Conservation (phyloP, 2,888 invertebrate species). For the Hydropsyche betteni region DNA sequence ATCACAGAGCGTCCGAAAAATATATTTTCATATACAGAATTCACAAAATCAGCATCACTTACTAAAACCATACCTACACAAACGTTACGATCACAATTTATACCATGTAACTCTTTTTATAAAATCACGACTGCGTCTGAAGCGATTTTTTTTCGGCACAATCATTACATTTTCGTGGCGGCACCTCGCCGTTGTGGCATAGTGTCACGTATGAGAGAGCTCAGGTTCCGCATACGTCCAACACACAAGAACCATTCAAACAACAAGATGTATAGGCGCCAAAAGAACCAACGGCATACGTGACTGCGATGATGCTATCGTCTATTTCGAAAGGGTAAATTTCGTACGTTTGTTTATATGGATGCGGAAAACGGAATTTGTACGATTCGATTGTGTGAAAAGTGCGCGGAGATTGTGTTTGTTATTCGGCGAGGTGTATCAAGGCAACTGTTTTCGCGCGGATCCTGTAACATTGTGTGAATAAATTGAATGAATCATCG, state of each 20-base stretch:
- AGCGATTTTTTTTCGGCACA: conserved; percentile 4
- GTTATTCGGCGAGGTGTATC: too few relatives aligned
- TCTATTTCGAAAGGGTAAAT: too few relatives aligned
- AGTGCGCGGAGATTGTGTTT: too few relatives aligned
- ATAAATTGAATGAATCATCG: too few relatives aligned
- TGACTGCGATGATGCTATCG: not conserved
- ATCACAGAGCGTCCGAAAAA: too few relatives aligned
- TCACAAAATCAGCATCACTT: not conserved
- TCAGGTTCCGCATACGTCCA: not conserved
- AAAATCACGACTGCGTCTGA: conserved; percentile 2
- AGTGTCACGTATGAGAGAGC: conserved; percentile 14
- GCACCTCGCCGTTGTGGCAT: not conserved
- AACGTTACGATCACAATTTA: not conserved
- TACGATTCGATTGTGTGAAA: too few relatives aligned
- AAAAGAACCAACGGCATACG: conserved; percentile 4
- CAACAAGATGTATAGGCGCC: not conserved
- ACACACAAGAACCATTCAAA: too few relatives aligned
- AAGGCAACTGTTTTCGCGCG: too few relatives aligned
- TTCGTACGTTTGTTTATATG: too few relatives aligned
- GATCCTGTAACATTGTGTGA: too few relatives aligned
- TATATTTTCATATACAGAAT: too few relatives aligned
- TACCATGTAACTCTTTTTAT: not conserved
- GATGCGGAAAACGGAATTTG: too few relatives aligned
- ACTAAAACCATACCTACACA: not conserved
- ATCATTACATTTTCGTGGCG: not conserved